Evolutionary conservation across 2,888 invertebrate genomes (phyloP).

Genomic region (Sarcophaga carnaria): DNA sequence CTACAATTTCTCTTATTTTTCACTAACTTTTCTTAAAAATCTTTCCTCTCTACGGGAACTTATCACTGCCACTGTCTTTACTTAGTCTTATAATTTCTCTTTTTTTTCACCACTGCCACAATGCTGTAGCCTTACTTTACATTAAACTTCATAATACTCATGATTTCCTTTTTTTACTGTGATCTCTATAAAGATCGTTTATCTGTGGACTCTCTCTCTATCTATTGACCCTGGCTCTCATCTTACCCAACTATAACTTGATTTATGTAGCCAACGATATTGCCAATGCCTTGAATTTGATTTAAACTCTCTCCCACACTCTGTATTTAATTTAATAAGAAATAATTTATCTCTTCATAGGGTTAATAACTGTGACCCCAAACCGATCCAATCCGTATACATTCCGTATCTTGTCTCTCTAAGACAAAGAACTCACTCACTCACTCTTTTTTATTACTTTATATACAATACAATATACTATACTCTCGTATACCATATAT

Average conservation of each 20-base stretch:
- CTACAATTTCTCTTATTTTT: background rate
- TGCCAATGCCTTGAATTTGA: conserved; percentile 66
- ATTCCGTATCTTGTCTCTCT: background rate
- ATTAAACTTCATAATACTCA: conserved; percentile 8
- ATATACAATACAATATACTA: conserved; percentile 4
- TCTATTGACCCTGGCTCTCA: conserved; percentile 20
- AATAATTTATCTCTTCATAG: conserved; percentile 22
- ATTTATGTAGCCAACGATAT: conserved; percentile 62
- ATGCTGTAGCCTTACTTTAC: background rate
- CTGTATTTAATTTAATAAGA: conserved; percentile 11
- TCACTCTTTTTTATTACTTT: conserved; percentile 18
- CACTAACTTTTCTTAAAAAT: conserved; percentile 3
- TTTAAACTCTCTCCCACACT: conserved; percentile 32
- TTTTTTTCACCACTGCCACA: background rate
- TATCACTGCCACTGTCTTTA: background rate
- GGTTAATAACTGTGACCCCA: conserved; percentile 7
- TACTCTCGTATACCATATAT: too few species aligned
- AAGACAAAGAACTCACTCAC: conserved; percentile 36
- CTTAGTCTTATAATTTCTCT: background rate
- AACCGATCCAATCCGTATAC: too few species aligned
- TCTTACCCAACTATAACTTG: conserved; percentile 47
- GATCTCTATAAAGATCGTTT: background rate
- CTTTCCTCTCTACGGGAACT: background rate
- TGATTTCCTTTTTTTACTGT: background rate
- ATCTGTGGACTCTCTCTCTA: background rate